phyloP scores from a whole-genome alignment of 2,113 vertebrate species.

The Nymphicus hollandicus region DNA sequence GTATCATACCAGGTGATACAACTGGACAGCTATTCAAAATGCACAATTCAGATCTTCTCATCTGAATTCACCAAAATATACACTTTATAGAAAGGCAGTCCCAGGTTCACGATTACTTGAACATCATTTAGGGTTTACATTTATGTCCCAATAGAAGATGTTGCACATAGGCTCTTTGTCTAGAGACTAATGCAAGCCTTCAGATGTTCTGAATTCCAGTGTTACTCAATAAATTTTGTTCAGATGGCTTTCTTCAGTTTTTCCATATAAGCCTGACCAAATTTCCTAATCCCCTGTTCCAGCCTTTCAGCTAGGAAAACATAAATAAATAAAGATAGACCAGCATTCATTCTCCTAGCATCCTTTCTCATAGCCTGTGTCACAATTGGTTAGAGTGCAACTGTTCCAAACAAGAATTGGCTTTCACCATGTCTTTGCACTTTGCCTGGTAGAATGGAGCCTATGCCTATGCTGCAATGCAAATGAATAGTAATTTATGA shows the following conservation, averaged over 20 bases:
- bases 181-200: not conserved
- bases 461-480: not conserved
- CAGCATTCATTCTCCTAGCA: not conserved
- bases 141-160: not conserved
- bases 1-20: not conserved
- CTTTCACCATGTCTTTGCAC: conserved; percentile 26
- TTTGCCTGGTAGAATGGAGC: not conserved
- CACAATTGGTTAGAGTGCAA: conserved; percentile 2
- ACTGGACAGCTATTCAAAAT: not conserved
- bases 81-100: not conserved
- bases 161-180: not conserved
- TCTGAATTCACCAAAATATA: not conserved
- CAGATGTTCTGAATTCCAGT: not conserved
- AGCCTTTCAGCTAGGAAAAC: not conserved
- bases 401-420: conserved; percentile 5
- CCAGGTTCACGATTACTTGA: not conserved
- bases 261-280: not conserved
- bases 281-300: not conserved
- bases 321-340: not conserved
- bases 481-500: conserved; percentile 4
- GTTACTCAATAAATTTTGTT: not conserved
- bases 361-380: not conserved
- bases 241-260: not conserved
- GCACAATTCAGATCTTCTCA: not conserved
- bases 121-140: not conserved